phyloP scores from a whole-genome alignment of 2,113 vertebrate species.

The Myrmecophaga tridactyla region DNA sequence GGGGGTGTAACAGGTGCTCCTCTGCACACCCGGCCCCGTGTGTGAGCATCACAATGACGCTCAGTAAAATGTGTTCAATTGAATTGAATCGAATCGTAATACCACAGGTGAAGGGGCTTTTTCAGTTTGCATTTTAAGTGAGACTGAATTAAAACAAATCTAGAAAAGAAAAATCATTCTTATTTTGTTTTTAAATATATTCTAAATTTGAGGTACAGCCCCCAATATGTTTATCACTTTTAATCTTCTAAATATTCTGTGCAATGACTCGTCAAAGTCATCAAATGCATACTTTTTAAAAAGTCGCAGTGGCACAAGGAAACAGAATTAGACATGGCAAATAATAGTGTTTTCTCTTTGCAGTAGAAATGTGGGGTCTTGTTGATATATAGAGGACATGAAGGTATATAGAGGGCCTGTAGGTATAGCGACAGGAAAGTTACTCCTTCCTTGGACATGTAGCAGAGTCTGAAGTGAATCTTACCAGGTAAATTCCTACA shows the following conservation, averaged over 20 bases:
- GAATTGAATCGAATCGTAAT: not conserved
- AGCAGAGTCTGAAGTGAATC: not conserved
- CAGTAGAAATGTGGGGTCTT: constrained; percentile 42
- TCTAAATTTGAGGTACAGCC: constrained; percentile 66
- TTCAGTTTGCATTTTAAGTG: constrained; percentile 51
- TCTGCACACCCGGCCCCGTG: not conserved
- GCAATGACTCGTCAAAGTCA: constrained; percentile 69
- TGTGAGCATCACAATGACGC: not conserved
- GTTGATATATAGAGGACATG: constrained; percentile 5
- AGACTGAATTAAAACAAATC: constrained; percentile 52
- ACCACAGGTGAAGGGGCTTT: not conserved
- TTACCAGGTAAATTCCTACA: not conserved
- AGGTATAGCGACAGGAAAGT: constrained; percentile 26
- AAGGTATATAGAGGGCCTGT: too few relatives aligned
- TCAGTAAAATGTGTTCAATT: not conserved
- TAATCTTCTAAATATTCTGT: constrained; percentile 66
- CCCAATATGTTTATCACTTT: constrained; percentile 57
- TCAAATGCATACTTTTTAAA: constrained; percentile 68
- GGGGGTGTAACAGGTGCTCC: not conserved
- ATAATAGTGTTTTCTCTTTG: constrained; percentile 55
- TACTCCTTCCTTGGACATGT: not conserved
- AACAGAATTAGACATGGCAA: constrained; percentile 69
- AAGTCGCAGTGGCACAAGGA: constrained; percentile 65
- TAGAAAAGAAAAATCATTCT: constrained; percentile 55
- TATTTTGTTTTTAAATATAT: constrained; percentile 63